A percentile compares a stretch with the other conserved stretches of the same genome.
phyloP scores from a whole-genome alignment of 92 coral and sea anemone species.

The Pocillopora grandis region DNA sequence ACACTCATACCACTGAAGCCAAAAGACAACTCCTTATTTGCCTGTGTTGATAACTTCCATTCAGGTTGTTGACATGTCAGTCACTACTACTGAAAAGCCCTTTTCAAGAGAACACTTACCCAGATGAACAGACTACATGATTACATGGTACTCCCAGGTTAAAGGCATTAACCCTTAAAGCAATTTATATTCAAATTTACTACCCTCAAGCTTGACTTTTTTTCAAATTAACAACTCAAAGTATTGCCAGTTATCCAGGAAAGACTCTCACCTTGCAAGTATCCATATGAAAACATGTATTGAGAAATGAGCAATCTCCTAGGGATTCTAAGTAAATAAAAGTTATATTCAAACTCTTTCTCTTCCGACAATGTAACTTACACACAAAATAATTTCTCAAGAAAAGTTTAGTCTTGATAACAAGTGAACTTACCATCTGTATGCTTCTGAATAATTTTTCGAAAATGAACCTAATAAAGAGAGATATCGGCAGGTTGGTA shows the following conservation, averaged over 20 bases:
- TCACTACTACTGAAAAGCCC: too few relatives aligned
- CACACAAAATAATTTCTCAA: background rate
- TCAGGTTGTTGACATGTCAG: too few relatives aligned
- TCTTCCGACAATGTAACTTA: background rate
- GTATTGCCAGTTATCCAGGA: background rate
- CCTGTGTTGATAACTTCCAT: too few relatives aligned
- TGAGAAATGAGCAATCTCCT: conserved; percentile 97
- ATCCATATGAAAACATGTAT: conserved; percentile 99
- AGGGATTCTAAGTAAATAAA: conserved; percentile 77
- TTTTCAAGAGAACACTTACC: too few relatives aligned
- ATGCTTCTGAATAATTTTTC: conserved; percentile 95
- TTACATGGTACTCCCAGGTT: too few relatives aligned
- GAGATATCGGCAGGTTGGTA: background rate
- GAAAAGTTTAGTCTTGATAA: background rate
- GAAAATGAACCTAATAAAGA: conserved; percentile 81
- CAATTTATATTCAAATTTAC: too few relatives aligned
- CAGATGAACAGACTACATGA: too few relatives aligned
- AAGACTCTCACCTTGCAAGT: conserved; percentile 88
- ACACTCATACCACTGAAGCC: too few relatives aligned
- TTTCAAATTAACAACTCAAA: background rate
- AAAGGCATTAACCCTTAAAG: too few relatives aligned
- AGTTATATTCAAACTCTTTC: background rate
- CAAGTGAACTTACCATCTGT: conserved; percentile 82
- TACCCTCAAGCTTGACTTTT: background rate
- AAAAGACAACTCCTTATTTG: too few relatives aligned